These are phyloP conservation scores for Trichogramma dendrolimi DNA, from an alignment of 2,888 invertebrate species.

Conservation along the genomic window DNA sequence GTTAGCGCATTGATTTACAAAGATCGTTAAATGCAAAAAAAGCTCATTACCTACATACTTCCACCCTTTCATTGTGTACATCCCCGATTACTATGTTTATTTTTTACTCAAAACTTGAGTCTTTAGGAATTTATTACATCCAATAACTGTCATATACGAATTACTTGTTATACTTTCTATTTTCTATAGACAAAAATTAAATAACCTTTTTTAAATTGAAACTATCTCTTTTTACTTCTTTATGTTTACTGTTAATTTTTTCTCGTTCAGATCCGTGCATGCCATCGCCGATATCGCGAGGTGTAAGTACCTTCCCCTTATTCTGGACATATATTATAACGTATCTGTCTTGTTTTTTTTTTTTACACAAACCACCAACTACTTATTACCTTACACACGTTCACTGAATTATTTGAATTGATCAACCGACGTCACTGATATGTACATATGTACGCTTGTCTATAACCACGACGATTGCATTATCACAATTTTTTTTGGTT, in stretches of 20 bases:
- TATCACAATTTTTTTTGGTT: too few relatives aligned
- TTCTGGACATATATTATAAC: not conserved
- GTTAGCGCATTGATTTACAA: too few relatives aligned
- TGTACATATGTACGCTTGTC: too few relatives aligned
- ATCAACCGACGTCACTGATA: too few relatives aligned
- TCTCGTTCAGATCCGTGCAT: constrained; percentile 70
- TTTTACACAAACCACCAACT: not conserved
- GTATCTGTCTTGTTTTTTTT: not conserved
- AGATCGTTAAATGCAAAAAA: too few relatives aligned
- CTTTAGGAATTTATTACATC: too few relatives aligned
- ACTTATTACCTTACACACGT: too few relatives aligned
- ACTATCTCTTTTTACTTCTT: constrained; percentile 44
- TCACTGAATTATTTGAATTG: too few relatives aligned
- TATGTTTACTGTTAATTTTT: constrained; percentile 28
- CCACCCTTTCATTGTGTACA: too few relatives aligned
- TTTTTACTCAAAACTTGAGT: too few relatives aligned
- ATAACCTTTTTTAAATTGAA: constrained; percentile 32
- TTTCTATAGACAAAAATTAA: not conserved
- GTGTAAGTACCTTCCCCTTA: constrained; percentile 69
- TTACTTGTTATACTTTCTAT: not conserved
- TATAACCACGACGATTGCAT: not conserved
- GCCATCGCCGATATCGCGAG: constrained; percentile 83
- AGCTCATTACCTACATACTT: too few relatives aligned
- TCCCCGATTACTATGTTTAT: too few relatives aligned
- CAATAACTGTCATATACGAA: not conserved